Conservation (phyloP, 2,797 vertebrate genomes). For the Chloroceryle amazona region DNA sequence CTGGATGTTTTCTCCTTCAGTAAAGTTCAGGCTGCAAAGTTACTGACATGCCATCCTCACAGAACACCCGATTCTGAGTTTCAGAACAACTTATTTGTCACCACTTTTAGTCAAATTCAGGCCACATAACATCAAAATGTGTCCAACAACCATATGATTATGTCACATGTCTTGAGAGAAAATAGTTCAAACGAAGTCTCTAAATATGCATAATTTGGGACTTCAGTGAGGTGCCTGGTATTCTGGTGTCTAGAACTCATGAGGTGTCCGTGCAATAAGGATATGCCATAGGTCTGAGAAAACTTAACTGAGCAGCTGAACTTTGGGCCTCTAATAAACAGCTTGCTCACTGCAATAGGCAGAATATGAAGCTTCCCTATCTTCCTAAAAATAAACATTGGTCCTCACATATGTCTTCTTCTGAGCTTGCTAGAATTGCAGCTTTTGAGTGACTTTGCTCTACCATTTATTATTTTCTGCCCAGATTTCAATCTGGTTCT, state of each 20-base stretch:
- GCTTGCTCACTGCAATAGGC: not conserved
- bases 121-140: not conserved
- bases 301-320: not conserved
- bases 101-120: not conserved
- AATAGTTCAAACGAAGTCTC: not conserved
- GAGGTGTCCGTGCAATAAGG: not conserved
- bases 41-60: not conserved
- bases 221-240: not conserved
- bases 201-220: not conserved
- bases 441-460: not conserved
- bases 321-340: not conserved
- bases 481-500: not conserved
- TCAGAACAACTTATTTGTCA: not conserved
- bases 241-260: not conserved
- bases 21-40: not conserved
- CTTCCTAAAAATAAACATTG: not conserved
- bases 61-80: not conserved
- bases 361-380: not conserved
- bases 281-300: not conserved
- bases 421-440: not conserved
- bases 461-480: conserved; percentile 11
- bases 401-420: not conserved
- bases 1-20: not conserved
- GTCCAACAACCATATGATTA: not conserved
- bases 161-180: not conserved